phyloP scores from a whole-genome alignment of 2,888 invertebrate genomes.

The Tetanocera ferruginea region DNA sequence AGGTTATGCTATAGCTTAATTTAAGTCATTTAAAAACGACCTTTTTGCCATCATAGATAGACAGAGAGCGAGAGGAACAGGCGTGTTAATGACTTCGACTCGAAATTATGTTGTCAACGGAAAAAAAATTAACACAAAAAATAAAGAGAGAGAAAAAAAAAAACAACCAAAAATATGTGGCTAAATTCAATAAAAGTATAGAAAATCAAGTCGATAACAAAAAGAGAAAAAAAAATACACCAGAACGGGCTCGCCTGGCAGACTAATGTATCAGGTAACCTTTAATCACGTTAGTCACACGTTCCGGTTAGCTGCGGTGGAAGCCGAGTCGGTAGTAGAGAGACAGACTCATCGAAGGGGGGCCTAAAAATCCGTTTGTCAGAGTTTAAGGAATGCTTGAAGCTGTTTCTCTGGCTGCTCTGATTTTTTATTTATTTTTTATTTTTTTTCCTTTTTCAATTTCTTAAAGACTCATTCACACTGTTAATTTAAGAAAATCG shows the following conservation, averaged over 20 bases:
- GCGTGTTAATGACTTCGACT: not conserved
- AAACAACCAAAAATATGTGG: not conserved
- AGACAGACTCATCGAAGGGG: slow-evolving; percentile 1
- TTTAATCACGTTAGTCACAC: slow-evolving; percentile 12
- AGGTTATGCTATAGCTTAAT: slow-evolving; percentile 12
- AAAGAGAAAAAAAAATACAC: not conserved
- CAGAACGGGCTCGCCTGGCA: not conserved
- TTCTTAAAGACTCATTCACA: no score
- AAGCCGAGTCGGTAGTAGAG: not conserved
- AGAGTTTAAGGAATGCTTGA: no score
- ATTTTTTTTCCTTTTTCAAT: no score
- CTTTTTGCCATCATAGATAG: not conserved
- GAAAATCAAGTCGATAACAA: no score
- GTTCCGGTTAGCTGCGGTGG: not conserved
- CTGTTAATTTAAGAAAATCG: no score
- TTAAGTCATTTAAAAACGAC: not conserved
- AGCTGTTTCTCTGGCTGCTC: not conserved
- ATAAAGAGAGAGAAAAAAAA: not conserved
- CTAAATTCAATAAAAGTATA: not conserved
- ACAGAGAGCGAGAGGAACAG: no score
- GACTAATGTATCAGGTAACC: not conserved
- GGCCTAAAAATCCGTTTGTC: not conserved
- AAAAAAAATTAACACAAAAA: no score
- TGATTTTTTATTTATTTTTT: not conserved
- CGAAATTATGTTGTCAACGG: not conserved